phyloP scores from a whole-genome alignment of 2,113 vertebrate species.

The Chaetura pelagica region DNA sequence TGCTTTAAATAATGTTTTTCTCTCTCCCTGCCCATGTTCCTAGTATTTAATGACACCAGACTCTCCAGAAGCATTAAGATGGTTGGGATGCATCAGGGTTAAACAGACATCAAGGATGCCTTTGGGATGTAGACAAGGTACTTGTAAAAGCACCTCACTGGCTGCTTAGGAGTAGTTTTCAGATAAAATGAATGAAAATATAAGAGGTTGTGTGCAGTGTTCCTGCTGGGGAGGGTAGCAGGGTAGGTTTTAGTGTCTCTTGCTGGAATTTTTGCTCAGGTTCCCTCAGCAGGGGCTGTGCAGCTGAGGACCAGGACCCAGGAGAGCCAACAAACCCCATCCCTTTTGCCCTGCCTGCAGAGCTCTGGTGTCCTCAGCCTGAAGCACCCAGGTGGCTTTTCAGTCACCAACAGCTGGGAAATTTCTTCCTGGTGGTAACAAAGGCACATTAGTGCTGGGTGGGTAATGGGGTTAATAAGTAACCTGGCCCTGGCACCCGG shows the following conservation, averaged over 20 bases:
- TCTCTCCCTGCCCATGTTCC: not conserved
- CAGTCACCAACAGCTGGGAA: not conserved
- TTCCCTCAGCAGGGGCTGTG: not conserved
- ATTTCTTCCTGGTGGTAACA: not conserved
- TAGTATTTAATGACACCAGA: not conserved
- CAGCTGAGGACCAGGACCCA: not conserved
- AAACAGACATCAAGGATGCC: not conserved
- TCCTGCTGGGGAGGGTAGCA: not conserved
- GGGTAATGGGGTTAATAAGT: not conserved
- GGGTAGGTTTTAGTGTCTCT: not conserved
- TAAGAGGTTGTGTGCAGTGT: accelerated
- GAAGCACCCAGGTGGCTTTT: not conserved
- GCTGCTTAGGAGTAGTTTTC: not conserved
- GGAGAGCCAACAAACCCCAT: not conserved
- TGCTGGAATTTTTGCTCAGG: not conserved
- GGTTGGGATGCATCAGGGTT: not conserved
- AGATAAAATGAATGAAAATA: not conserved
- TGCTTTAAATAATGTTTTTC: not conserved
- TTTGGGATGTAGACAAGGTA: not conserved
- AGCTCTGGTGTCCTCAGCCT: not conserved
- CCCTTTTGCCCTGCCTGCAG: not conserved
- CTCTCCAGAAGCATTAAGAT: not conserved
- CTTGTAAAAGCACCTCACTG: not conserved
- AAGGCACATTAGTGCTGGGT: not conserved
- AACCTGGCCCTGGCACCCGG: not conserved